Evolutionary conservation across 2,888 invertebrate species (phyloP), one percentile per base, ranked within the genome.

Genomic region (Desoria tigrina): DNA sequence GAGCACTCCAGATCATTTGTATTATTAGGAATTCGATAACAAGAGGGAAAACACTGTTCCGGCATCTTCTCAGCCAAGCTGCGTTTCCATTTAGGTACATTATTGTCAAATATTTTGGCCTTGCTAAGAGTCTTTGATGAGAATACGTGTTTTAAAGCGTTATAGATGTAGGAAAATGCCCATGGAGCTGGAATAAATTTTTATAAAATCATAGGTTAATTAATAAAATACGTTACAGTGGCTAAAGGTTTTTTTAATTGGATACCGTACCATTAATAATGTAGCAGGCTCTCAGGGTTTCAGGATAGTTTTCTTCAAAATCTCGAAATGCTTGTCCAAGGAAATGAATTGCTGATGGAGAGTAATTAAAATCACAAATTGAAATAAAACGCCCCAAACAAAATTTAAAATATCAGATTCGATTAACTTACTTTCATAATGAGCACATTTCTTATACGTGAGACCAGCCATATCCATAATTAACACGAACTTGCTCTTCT

Each of bases 361-460:
- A n/a, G n/a, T n/a, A n/a, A n/a, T n/a, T n/a, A n/a, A 62, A 63
- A 39, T 39, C 39, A 39, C 9, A 39, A 11, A 11, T 39, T 39
- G 9, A 39, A 16, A 37, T 51, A 2, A 53, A 53, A 24, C 6
- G 37, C 39, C 23, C 2, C 39, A 39, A 28, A 42, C 11, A 6
- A 37, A 28, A 56, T 11, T 6, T 37, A 56, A 32, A 18, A 60
- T 60, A 16, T 39, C 39, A 11, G n/a, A n/a, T n/a, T n/a, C n/a
- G n/a, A n/a, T n/a, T n/a, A n/a, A n/a, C 59, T 59, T 68, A 68
- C 71, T 71, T 61, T 71, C 71, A 39, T 61, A 58, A 57, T 71
- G 71, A 18, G 65, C 65, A 11, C 65, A 61, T 42, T 71, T 71
- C 61, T 63, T 65, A 50, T 71, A 71, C 1, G 71, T 68, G 56